phyloP scores from a whole-genome alignment of 2,113 vertebrate species.

The Sakesphorus luctuosus region DNA sequence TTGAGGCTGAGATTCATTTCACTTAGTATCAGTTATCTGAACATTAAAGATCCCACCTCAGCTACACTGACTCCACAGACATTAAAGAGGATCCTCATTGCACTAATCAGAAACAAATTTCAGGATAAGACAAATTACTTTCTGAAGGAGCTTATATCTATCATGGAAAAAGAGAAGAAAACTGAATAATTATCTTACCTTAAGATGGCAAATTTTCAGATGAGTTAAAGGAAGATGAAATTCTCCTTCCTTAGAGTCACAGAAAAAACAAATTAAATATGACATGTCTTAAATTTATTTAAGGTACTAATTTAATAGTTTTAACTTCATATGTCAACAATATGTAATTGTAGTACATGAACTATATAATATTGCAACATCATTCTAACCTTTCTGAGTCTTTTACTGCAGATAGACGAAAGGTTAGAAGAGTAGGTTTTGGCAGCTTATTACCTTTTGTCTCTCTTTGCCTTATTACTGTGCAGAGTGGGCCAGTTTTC shows the following conservation, averaged over 20 bases:
- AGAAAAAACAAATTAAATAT: neutral
- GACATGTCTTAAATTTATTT: neutral
- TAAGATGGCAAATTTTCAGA: neutral
- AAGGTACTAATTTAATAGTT: neutral
- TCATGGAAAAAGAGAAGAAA: neutral
- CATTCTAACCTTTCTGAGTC: neutral
- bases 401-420: neutral
- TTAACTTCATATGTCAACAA: neutral
- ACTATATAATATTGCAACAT: neutral
- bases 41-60: neutral
- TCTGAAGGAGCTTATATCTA: neutral
- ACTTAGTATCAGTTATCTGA: neutral
- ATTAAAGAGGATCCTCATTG: fast-evolving
- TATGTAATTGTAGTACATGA: neutral
- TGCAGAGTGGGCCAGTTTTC: fast-evolving
- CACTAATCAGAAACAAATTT: neutral
- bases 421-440: neutral
- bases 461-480: neutral
- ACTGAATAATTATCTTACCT: neutral
- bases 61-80: neutral
- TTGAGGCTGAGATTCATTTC: neutral
- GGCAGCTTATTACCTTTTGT: neutral
- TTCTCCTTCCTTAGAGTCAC: neutral
- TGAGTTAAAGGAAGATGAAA: neutral
- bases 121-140: neutral